phyloP scores from a whole-genome alignment of 2,113 vertebrate species.

The Phocoena phocoena region DNA sequence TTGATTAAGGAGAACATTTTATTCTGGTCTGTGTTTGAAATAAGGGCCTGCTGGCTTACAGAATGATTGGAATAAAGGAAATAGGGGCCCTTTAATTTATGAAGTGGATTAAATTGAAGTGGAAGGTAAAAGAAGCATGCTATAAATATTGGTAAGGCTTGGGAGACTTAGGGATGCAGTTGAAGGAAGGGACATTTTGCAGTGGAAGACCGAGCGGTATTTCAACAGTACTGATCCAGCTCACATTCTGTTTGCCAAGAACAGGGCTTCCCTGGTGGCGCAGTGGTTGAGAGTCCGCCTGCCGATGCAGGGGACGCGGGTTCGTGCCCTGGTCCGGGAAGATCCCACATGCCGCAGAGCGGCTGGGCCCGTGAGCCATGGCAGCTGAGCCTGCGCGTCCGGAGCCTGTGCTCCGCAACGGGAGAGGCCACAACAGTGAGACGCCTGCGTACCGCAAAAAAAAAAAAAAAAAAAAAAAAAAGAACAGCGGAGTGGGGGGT shows the following conservation, averaged over 20 bases:
- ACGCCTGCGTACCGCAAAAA: too few species aligned
- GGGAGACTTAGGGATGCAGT: accelerated
- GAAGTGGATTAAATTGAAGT: not conserved
- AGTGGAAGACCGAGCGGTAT: not conserved
- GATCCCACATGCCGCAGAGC: too few species aligned
- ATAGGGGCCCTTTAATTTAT: not conserved
- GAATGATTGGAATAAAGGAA: not conserved
- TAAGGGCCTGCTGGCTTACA: not conserved
- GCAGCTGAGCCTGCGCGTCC: too few species aligned
- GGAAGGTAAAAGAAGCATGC: not conserved
- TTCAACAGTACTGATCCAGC: not conserved
- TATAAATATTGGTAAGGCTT: not conserved
- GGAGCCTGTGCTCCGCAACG: too few species aligned
- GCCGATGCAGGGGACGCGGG: too few species aligned
- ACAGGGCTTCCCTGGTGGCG: too few species aligned
- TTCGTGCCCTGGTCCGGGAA: too few species aligned
- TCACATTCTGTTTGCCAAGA: not conserved
- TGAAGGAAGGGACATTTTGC: slow-evolving; percentile 29
- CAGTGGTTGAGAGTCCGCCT: too few species aligned
- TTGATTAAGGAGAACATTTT: not conserved
- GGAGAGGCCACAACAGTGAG: too few species aligned
- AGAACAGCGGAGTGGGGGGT: not conserved
- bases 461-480: too few species aligned
- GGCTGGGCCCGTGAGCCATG: too few species aligned
- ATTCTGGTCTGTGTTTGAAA: not conserved